These are phyloP conservation scores for Halcyon leucocephala DNA, from an alignment of 2,797 vertebrate genomes.

Conservation along the genomic window DNA sequence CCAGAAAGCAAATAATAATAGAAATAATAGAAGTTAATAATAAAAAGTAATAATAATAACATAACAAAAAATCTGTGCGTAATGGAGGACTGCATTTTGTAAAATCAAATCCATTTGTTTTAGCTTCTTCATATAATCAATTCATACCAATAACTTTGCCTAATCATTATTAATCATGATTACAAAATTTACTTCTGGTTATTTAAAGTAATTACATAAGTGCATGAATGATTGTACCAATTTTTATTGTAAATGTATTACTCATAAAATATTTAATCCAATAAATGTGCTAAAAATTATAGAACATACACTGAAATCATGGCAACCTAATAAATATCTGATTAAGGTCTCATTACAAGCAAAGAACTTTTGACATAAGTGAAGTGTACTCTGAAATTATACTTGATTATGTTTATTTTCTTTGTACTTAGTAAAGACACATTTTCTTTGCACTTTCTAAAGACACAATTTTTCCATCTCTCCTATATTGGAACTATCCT, in stretches of 20 bases:
- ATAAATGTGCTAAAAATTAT: background rate
- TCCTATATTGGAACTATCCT: background rate
- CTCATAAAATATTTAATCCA: constrained; percentile 1
- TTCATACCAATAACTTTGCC: background rate
- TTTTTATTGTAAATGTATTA: background rate
- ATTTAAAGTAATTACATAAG: background rate
- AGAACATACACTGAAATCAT: background rate
- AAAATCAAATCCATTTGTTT: background rate
- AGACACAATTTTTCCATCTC: background rate
- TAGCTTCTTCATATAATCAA: background rate
- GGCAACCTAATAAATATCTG: background rate
- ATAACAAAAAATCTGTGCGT: background rate
- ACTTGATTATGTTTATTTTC: background rate
- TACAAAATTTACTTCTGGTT: background rate
- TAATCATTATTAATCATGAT: background rate
- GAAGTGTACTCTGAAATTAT: background rate
- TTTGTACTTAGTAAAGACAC: background rate
- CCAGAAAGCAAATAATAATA: too few relatives aligned
- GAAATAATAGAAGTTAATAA: background rate
- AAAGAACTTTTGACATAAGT: background rate
- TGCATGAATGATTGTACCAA: background rate
- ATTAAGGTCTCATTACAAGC: background rate
- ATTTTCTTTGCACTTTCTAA: background rate
- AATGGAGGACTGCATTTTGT: background rate
- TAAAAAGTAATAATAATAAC: background rate